These are phyloP conservation scores for Coendou prehensilis DNA, from an alignment of 2,797 vertebrate species.

Conservation along the genomic window DNA sequence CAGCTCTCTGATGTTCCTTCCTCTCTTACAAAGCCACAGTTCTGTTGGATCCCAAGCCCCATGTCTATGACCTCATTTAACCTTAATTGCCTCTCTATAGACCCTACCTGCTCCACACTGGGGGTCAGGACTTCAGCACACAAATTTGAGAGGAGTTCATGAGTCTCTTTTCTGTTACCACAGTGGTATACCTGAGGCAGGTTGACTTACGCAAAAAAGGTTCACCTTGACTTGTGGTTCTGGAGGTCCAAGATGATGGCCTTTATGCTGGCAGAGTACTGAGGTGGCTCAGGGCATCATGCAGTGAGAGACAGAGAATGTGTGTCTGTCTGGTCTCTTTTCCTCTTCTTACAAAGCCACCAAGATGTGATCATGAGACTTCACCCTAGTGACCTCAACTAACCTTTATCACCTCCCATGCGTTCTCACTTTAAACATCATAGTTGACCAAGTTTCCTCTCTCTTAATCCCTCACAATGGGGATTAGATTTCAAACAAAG, in stretches of 20 bases:
- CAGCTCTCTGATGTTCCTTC: not conserved
- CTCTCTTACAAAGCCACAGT: not conserved
- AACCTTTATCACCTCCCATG: not conserved
- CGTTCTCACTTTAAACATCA: not conserved
- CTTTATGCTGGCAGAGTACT: not conserved
- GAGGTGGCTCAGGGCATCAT: not conserved
- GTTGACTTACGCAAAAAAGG: not conserved
- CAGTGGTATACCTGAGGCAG: not conserved
- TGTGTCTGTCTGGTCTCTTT: not conserved
- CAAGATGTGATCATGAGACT: not conserved
- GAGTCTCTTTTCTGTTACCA: not conserved
- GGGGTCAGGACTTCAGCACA: not conserved
- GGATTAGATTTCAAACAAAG: not conserved
- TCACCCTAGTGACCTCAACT: not conserved
- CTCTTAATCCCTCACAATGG: not conserved
- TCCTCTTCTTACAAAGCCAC: not conserved
- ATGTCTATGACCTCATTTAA: not conserved
- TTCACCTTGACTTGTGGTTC: not conserved
- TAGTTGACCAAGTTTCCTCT: not conserved
- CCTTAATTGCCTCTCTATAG: not conserved
- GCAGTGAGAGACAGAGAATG: not conserved
- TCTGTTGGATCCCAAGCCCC: not conserved
- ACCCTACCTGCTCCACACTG: not conserved
- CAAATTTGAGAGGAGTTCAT: not conserved
- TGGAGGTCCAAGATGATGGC: not conserved